These are phyloP conservation scores for Porites australiensis DNA, from an alignment of 64 coral and sea anemone genomes.

Conservation along the genomic window DNA sequence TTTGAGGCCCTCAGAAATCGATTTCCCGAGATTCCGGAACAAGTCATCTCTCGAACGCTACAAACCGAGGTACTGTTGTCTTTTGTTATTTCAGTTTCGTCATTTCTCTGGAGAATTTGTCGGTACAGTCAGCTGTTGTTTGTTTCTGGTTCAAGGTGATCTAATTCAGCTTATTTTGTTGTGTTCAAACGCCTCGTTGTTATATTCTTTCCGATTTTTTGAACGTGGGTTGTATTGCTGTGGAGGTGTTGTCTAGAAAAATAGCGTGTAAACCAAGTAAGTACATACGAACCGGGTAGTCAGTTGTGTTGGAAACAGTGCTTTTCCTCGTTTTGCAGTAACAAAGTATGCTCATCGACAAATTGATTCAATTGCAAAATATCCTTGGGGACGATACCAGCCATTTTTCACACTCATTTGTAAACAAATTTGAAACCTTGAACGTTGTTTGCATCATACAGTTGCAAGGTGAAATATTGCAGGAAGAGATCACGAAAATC, in stretches of 20 bases:
- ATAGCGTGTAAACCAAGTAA: background rate
- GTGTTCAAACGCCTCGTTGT: background rate
- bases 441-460: background rate
- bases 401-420: background rate
- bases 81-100: slow-evolving; percentile 1
- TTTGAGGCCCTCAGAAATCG: slow-evolving; percentile 42
- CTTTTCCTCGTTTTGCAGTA: background rate
- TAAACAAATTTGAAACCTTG: slow-evolving; percentile 15
- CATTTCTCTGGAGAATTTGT: background rate
- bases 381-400: background rate
- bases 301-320: background rate
- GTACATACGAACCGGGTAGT: background rate
- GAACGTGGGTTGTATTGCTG: background rate
- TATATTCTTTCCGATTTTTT: background rate
- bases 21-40: slow-evolving; percentile 54
- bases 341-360: background rate
- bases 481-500: background rate
- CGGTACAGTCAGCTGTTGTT: background rate
- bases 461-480: background rate
- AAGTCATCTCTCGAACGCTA: slow-evolving; percentile 45
- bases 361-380: background rate
- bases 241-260: slow-evolving; percentile 46
- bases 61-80: slow-evolving; percentile 6
- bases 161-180: background rate
- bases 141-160: background rate